Conservation (phyloP, 2,888 invertebrate genomes). For the Callyntrura sp. region DNA sequence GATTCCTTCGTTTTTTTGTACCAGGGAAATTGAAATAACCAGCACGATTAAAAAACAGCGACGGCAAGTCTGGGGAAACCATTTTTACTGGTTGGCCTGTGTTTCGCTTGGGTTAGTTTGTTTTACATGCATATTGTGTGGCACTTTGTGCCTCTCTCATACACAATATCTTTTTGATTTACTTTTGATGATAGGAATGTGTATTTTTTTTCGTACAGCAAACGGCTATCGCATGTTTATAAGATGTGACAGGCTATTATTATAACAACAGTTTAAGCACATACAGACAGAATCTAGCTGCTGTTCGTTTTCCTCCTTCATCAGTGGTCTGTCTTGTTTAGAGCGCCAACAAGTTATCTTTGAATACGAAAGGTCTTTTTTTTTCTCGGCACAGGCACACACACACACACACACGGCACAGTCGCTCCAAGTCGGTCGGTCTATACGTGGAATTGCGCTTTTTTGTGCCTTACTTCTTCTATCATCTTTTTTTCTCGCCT, state of each 20-base stretch:
- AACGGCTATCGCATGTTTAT: constrained; percentile 46
- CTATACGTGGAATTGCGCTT: background rate
- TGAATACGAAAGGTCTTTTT: background rate
- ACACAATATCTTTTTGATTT: constrained; percentile 9
- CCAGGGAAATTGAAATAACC: background rate
- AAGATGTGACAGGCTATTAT: constrained; percentile 63
- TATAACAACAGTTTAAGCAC: constrained; percentile 70
- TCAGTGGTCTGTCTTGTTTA: constrained; percentile 29
- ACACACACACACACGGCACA: background rate
- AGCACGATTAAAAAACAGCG: background rate
- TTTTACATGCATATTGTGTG: constrained; percentile 41
- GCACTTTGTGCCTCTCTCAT: background rate
- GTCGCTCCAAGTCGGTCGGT: constrained; percentile 56
- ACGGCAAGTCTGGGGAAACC: constrained; percentile 30
- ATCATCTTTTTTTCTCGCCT: constrained; percentile 8
- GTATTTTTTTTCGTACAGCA: background rate
- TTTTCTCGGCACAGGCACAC: background rate
- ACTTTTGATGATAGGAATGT: constrained; percentile 2
- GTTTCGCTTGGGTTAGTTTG: constrained; percentile 9
- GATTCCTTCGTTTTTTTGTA: background rate
- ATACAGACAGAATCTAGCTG: constrained; percentile 65
- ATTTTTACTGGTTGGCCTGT: background rate
- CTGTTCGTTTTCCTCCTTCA: constrained; percentile 49
- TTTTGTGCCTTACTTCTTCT: constrained; percentile 14
- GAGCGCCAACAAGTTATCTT: constrained; percentile 25